Base-by-base conservation (phyloP, 2,888 invertebrate genomes). In the Stegophylla sp. region DNA sequence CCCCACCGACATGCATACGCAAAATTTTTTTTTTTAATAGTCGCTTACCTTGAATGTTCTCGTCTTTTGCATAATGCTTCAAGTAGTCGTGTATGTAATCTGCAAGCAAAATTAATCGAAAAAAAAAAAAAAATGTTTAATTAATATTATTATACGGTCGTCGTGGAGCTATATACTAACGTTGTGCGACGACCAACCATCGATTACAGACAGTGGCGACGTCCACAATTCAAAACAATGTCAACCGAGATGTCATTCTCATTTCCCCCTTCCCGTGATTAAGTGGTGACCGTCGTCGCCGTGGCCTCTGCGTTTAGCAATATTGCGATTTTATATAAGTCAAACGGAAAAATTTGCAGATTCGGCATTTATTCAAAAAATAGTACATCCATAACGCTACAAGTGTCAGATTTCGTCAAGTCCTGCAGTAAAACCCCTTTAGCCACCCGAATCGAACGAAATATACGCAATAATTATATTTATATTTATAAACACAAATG, bases 31-130 rank as follows among this genome's bases (percentile, higher is more conserved):
- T n/a, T n/a, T n/a, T n/a, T n/a, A n/a, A 34, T 34, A 34, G 34
- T 20, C 12, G 28, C 77, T 79, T 7, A 79, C 79, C 69, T 61
- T 79, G 69, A 7, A 79, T 69, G 34, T 69, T 26, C 17, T 34
- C 34, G 20, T 79, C 69, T 34, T 61, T 83, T 34, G 74, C 66
- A 61, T 83, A 83, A 45, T 82, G 83, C n/a, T 72, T 82, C 51
- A 83, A 82, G 34, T 79, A 83, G 61, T 84, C 83, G 66, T 83
- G 83, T 48, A 84, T 84, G 59, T 82, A 83, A 82, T 84, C 83
- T 84, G 71, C 63, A 23, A 73, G 34, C 10, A 51, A 15, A 67
- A n/a, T n/a, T n/a, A n/a, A n/a, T n/a, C n/a, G n/a, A n/a, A n/a
- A n/a, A n/a, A n/a, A 43, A 20, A 56, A 56, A 26, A 82, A 48